Evolutionary conservation across 2,113 vertebrate species (phyloP), one percentile per base, ranked within the genome.

Genomic region (Uropsilus gracilis): DNA sequence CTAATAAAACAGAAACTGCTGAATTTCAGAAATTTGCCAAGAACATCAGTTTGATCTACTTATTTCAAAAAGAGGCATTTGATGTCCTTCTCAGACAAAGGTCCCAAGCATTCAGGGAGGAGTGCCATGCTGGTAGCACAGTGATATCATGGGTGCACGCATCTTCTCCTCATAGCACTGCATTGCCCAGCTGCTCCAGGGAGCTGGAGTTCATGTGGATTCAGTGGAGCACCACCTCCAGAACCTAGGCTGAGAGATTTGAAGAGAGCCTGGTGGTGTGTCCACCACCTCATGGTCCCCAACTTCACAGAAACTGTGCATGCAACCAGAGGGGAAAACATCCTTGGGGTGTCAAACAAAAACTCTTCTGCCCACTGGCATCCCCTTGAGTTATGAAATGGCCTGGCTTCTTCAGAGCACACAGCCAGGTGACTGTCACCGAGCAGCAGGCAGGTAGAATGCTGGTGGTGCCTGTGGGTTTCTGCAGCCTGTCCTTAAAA

Each of bases 1-100:
- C 22, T 88, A 94, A 71, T 97, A 92, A 97, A 97, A 93, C 12
- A 59, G 90, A 96, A 97, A 80, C 20, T 91, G 59, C 8, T 91
- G 82, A 96, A 96, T 97, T 94, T 94, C 77, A 77, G 22, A 83
- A 95, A 94, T 71, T 87, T 53, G 77, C 91, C 95, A 86, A 94
- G 37, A 55, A 89, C 8, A 72, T 96, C 73, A 50, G 63, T 42
- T 30, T 97, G 63, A 90, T 94, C 30, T 0, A 24, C 81, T 88
- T 91, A 75, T 77, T 85, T 97, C 55, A 94, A 61, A 37, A 34
- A 95, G 61, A 61, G 80, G 68, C 91, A 96, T 92, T 89, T 42
- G 28, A 50, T 77, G 32, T 39, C 59, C 59, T 75, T 64, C 1
- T 76, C 57, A 71, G 39, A 95, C 68, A 95, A 91, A 81, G 12